Evolutionary conservation across 2,113 vertebrate genomes (phyloP), one percentile per base, ranked within the genome.

Genomic region (Rana temporaria): DNA sequence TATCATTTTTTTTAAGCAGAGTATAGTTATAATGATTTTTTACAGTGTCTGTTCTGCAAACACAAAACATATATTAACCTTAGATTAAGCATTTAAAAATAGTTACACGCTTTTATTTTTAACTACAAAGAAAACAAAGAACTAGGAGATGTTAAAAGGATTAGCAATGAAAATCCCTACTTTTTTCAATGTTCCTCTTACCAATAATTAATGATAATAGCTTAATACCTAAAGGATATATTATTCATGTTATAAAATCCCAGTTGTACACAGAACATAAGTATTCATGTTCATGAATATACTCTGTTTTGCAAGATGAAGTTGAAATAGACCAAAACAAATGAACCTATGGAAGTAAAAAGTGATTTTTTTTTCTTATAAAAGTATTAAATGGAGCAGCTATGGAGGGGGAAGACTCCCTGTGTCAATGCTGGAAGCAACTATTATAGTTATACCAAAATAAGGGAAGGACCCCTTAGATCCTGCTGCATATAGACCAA

Each of bases 121-220:
- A 56, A 19, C 53, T 72, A 26, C 26, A 55, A 32, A 17, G 18
- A 2, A 34, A 30, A 32, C 12, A 70, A 70, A 70, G 53, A 22
- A 70, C 55, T 57, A 53, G 22, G 68, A 11, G 48, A 71, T 71
- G n/a, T 59, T 55, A 15, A 73, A 73, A 59, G 70, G 70, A 73
- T 73, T 57, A 73, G 70, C 30, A 73, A 56, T 59, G 55, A 9
- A 73, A 73, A 73, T 73, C 53, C 30, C 30, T 57, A 73, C 55
- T 32, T 59, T 26, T 73, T 59, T 34, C 53, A 73, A 19, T 42
- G 48, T 57, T 34, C 55, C 9, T 59, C 55, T 19, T 59, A 57
- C 55, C 18, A 57, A 57, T 57, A 72, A 57, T 56, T 72, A 72
- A 72, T 56, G 70, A 73, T 73, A 56, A 73, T 56, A 73, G 53